Base-by-base conservation (phyloP, 2,888 invertebrate genomes). In the Erannis defoliaria region DNA sequence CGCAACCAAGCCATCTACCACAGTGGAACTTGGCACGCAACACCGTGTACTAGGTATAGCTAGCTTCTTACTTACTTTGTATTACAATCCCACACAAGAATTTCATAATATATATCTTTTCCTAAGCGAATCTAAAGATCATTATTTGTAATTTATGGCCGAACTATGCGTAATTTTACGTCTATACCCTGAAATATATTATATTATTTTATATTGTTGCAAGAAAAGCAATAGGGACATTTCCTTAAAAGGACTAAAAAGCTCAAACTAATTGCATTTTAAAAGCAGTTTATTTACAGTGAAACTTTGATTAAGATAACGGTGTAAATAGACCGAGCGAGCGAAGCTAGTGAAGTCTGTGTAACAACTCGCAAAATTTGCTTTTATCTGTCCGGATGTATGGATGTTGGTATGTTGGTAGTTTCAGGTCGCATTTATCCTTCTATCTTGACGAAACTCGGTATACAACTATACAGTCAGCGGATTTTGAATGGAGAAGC, bases 221-320 rank as follows among this genome's bases (percentile, higher is more conserved):
- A 55, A 57, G 49, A 54, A 68, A 68, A 61, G 64, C 59, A 50
- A 69, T 65, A 54, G 53, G 64, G 55, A 63, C 48, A 61, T 66
- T 64, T 64, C 64, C 65, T 71, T 73, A 66, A 62, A 12, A 26
- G 12, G 67, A 46, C 64, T 64, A 72, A 76, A 74, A 73, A 76
- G 54, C 66, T 61, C 55, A 57, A 60, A 63, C 64, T 57, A 65
- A 51, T 64, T 65, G 61, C 53, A 66, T 66, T 66, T 66, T n/a
- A 35, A 33, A 33, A 19, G 53, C 12, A 19, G 37, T 18, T 23
- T 23, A 43, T 1, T 19, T 21, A n/a, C 21, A n/a, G 10, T 12
- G 33, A 26, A 21, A 23, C 21, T 42, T 12, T 21, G 5, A 4
- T 5, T n/a, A 21, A 21, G 38, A 37, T 37, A 35, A n/a, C n/a